Percentiles rank a stretch among this genome's conserved stretches.
Evolutionary conservation across 1,140 invertebrate species (phyloP).

Genomic region (Drosophila murphyi): DNA sequence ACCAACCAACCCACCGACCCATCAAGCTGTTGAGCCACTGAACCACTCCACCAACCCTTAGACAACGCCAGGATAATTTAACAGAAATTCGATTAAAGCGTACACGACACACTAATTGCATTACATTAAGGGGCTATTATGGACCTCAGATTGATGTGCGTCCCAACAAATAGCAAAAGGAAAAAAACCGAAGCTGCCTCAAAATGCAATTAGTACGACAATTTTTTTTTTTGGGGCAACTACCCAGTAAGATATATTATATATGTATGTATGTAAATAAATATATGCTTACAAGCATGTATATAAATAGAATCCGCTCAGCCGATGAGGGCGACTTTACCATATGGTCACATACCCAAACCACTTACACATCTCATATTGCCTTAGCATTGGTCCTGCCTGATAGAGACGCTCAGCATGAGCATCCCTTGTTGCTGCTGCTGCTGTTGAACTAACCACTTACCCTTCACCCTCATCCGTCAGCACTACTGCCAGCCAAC

Average conservation of each 20-base stretch:
- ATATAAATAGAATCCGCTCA: conserved; percentile 52
- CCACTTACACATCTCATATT: conserved; percentile 65
- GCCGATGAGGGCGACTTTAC: conserved; percentile 48
- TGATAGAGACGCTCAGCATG: conserved; percentile 29
- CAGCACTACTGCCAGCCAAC: conserved; percentile 18
- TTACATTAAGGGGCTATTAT: conserved; percentile 65
- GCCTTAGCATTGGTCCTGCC: conserved; percentile 42
- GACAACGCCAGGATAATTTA: conserved; percentile 60
- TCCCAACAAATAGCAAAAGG: conserved; percentile 5
- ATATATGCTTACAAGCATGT: background rate
- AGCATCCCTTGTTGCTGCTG: conserved; percentile 66
- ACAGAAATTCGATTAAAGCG: conserved; percentile 73
- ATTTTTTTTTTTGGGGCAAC: conserved; percentile 35
- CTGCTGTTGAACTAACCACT: conserved; percentile 8
- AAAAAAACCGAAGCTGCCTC: conserved; percentile 26
- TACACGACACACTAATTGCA: conserved; percentile 61
- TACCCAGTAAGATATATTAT: conserved; percentile 11
- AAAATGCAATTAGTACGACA: conserved; percentile 63
- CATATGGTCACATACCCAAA: conserved; percentile 70
- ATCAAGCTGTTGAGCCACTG: conserved; percentile 14
- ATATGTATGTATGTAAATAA: conserved; percentile 5
- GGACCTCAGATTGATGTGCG: conserved; percentile 49
- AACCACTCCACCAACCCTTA: conserved; percentile 39
- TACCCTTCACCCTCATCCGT: conserved; percentile 9
- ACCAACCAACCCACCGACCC: conserved; percentile 6